Evolutionary conservation across 2,888 invertebrate species (phyloP), one percentile per base, ranked within the genome.

Genomic region (Lobophora halterata): DNA sequence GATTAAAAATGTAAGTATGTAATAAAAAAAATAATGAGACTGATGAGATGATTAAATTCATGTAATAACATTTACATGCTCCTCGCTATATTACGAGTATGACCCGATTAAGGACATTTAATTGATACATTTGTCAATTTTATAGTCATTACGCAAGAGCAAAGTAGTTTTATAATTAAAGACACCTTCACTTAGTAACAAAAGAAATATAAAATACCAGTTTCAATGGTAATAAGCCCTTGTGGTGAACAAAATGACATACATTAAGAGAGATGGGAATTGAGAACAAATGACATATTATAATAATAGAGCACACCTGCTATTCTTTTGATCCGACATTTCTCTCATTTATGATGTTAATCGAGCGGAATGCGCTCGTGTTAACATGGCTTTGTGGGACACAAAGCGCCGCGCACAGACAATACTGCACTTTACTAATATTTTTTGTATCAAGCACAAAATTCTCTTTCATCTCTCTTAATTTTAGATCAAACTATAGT

Each of bases 321-420:
- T 82, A 82, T 86, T 79, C 86, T 85, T 85, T 85, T 83, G 87
- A 87, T 86, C 85, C 67, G 68, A 78, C 81, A 85, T 81, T 83
- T 83, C 83, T 82, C 86, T 86, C 85, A 85, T 86, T 86, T 87
- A 86, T 87, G 85, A 83, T 65, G 71, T 73, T 80, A 86, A 87
- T 85, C 75, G 86, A 81, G 77, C 82, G 82, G 75, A 79, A 79
- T 82, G 72, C 71, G 74, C 66, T 65, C 71, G 67, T 77, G 78
- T 76, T 80, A 78, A 80, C 79, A 76, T 72, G 77, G 71, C 80
- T 73, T 68, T 75, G 72, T 71, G 65, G 61, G n/a, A 65, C 69
- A 70, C 83, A 87, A 87, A 80, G 82, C 75, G 61, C 55, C 63
- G 67, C 69, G 53, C 71, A 61, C 79, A 81, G 76, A 87, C 87